Conservation (phyloP, 2,888 invertebrate genomes). For the Iphiclides podalirius region DNA sequence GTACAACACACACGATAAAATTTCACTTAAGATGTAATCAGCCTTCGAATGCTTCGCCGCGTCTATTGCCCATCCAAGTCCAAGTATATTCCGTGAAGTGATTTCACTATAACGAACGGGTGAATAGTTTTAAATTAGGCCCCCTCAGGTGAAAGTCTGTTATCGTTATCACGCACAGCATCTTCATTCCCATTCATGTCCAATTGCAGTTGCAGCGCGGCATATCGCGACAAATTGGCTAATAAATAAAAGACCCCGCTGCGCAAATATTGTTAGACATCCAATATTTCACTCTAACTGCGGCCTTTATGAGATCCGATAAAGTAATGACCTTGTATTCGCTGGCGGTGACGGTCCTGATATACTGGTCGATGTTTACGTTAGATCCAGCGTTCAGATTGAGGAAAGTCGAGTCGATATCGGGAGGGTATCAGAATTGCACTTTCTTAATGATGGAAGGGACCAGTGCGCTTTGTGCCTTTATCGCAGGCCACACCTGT, state of each 20-base stretch:
- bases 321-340: constrained; percentile 19
- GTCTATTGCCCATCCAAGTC: too few relatives aligned
- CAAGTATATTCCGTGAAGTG: too few relatives aligned
- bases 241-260: constrained; percentile 7
- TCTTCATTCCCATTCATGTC: constrained; percentile 3
- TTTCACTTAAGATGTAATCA: too few relatives aligned
- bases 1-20: too few relatives aligned
- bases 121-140: too few relatives aligned
- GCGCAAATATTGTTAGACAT: constrained; percentile 11
- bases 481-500: constrained; percentile 4
- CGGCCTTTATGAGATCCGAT: constrained; percentile 15
- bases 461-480: background rate
- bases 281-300: constrained; percentile 13
- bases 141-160: too few relatives aligned
- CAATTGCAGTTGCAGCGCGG: background rate
- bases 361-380: background rate
- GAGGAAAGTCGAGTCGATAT: background rate
- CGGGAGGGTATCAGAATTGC: background rate
- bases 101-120: too few relatives aligned
- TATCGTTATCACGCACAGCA: too few relatives aligned
- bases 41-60: too few relatives aligned
- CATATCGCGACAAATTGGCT: background rate
- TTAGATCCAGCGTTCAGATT: constrained; percentile 13
- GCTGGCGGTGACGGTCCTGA: background rate
- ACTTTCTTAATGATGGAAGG: background rate